These are phyloP conservation scores for Parasteatoda tepidariorum DNA, from an alignment of 1,140 invertebrate species.

Conservation along the genomic window DNA sequence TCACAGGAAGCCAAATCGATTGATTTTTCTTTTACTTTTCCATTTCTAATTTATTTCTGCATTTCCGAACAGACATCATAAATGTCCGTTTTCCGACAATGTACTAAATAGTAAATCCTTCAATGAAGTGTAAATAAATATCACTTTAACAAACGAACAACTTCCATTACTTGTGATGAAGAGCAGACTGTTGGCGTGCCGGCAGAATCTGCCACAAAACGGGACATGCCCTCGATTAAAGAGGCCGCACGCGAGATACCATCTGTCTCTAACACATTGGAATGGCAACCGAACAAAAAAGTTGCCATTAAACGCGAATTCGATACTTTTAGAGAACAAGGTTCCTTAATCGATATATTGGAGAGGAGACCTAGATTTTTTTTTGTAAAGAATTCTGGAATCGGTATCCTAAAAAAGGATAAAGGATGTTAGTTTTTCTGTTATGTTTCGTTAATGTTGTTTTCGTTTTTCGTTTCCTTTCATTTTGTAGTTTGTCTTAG, in stretches of 20 bases:
- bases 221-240: conserved; percentile 14
- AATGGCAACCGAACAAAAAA: background rate
- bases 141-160: conserved; percentile 6
- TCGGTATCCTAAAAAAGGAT: no score
- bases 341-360: no score
- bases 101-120: background rate
- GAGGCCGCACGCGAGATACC: conserved; percentile 19
- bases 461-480: no score
- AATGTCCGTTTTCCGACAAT: background rate
- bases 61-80: background rate
- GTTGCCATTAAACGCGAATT: background rate
- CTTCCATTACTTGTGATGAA: background rate
- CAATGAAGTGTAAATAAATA: conserved; percentile 21
- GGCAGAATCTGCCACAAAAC: background rate
- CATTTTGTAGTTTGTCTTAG: no score
- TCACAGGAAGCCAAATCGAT: background rate
- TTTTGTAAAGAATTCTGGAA: no score
- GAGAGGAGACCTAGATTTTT: no score
- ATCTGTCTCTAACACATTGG: background rate
- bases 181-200: background rate
- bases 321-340: background rate
- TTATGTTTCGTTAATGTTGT: no score
- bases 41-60: background rate
- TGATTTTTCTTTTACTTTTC: background rate
- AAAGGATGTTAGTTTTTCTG: no score